Conservation (phyloP, 2,797 vertebrate species). For the Pseudomugil gertrudae region DNA sequence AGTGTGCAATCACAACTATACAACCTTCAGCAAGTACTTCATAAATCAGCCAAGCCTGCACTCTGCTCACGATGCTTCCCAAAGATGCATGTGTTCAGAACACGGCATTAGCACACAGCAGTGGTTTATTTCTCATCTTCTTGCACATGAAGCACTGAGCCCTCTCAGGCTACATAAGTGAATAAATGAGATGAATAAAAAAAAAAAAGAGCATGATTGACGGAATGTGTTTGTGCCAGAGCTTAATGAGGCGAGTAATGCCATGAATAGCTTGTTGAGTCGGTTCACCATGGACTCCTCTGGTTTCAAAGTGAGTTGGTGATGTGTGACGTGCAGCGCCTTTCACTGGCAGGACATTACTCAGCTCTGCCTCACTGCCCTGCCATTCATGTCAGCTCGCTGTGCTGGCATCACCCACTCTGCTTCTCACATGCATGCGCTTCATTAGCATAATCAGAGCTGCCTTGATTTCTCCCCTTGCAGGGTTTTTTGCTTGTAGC, state of each 20-base stretch:
- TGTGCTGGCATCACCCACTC: background rate
- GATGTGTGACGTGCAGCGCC: conserved; percentile 49
- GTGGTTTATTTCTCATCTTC: conserved; percentile 14
- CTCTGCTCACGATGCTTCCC: background rate
- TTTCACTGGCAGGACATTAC: conserved; percentile 58
- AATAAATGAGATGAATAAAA: conserved; percentile 38
- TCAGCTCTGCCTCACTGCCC: conserved; percentile 43
- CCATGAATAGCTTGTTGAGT: conserved; percentile 49
- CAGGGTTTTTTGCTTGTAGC: background rate
- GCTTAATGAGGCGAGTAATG: conserved; percentile 72
- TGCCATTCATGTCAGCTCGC: background rate
- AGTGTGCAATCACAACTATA: background rate
- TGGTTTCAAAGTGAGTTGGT: conserved; percentile 50
- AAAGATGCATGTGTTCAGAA: background rate
- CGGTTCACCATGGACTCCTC: conserved; percentile 58
- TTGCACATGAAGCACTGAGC: conserved; percentile 30
- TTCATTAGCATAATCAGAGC: conserved; percentile 11
- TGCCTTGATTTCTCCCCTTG: background rate
- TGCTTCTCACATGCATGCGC: conserved; percentile 7
- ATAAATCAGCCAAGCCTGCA: background rate
- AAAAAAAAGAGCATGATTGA: conserved; percentile 46
- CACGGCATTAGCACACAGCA: conserved; percentile 1
- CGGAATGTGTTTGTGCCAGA: conserved; percentile 58
- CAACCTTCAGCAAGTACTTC: background rate
- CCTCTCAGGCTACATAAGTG: conserved; percentile 45